phyloP scores from a whole-genome alignment of 2,797 vertebrate genomes.

The Helostoma temminkii region DNA sequence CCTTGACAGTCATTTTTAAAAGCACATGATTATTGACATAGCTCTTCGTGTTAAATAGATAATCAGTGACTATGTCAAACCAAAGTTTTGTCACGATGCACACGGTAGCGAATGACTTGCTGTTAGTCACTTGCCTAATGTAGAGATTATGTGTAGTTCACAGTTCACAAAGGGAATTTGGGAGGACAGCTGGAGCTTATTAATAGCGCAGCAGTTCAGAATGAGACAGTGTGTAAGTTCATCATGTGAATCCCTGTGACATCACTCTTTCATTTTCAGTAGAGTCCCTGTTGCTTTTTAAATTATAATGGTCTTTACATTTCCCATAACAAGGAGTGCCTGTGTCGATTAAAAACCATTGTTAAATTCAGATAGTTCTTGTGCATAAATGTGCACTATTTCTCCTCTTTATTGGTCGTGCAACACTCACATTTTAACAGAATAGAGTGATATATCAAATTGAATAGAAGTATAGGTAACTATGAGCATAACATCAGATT shows the following conservation, averaged over 20 bases:
- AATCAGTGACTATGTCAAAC: not conserved
- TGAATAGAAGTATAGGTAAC: not conserved
- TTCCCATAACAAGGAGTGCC: not conserved
- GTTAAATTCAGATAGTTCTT: not conserved
- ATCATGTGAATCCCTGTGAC: slow-evolving; percentile 42
- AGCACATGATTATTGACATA: slow-evolving; percentile 42
- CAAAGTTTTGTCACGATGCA: not conserved
- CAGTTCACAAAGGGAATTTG: slow-evolving; percentile 48
- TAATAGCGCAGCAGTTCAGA: slow-evolving; percentile 64
- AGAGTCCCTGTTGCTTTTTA: not conserved
- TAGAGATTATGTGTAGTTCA: slow-evolving; percentile 30
- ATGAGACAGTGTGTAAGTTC: slow-evolving; percentile 30
- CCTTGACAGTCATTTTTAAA: slow-evolving; percentile 24
- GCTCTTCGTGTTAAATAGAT: slow-evolving; percentile 16
- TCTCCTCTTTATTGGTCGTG: slow-evolving; percentile 2
- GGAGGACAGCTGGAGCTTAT: slow-evolving; percentile 78
- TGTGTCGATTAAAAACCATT: not conserved
- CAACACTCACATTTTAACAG: not conserved
- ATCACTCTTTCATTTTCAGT: slow-evolving; percentile 3
- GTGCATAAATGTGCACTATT: not conserved
- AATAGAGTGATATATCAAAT: not conserved
- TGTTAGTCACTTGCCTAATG: not conserved
- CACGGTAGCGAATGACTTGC: slow-evolving; percentile 1
- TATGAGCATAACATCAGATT: not conserved
- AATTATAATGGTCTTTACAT: not conserved